Conservation (phyloP, 2,888 invertebrate species). For the Leptinotarsa haldemani region DNA sequence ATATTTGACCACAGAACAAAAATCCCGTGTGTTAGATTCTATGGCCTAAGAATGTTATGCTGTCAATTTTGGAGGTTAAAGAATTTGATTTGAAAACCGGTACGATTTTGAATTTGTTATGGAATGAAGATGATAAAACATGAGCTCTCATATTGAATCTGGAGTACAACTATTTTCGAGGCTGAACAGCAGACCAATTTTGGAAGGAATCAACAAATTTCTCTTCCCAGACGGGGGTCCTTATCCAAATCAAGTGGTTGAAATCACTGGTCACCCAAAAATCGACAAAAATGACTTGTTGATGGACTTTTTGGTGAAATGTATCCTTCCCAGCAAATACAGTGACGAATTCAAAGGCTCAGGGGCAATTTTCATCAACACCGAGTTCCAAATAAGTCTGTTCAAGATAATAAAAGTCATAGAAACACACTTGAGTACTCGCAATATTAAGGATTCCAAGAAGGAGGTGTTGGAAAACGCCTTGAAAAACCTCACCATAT, state of each 20-base stretch:
- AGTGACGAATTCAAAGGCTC: slow-evolving; percentile 52
- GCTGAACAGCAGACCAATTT: slow-evolving; percentile 44
- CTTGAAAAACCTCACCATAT: slow-evolving; percentile 51
- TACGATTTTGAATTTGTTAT: background rate
- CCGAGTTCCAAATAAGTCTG: slow-evolving; percentile 53
- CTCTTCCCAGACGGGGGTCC: slow-evolving; percentile 53
- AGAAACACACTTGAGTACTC: slow-evolving; percentile 48
- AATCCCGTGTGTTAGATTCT: no score
- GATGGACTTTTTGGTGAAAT: slow-evolving; percentile 54
- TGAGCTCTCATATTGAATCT: slow-evolving; percentile 50
- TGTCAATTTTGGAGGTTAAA: background rate
- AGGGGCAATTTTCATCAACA: slow-evolving; percentile 52
- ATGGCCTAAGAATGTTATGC: background rate
- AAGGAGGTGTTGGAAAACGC: slow-evolving; percentile 50
- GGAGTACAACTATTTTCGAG: slow-evolving; percentile 56
- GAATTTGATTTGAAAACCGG: background rate
- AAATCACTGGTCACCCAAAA: slow-evolving; percentile 50
- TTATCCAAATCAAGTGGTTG: slow-evolving; percentile 50
- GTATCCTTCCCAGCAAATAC: slow-evolving; percentile 51
- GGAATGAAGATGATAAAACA: background rate
- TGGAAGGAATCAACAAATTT: slow-evolving; percentile 50
- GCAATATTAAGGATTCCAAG: slow-evolving; percentile 41
- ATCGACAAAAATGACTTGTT: slow-evolving; percentile 49
- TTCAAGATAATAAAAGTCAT: slow-evolving; percentile 54
- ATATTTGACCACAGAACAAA: no score